Evolutionary conservation across 2,888 invertebrate genomes (phyloP).

Genomic region (Villa cingulata): DNA sequence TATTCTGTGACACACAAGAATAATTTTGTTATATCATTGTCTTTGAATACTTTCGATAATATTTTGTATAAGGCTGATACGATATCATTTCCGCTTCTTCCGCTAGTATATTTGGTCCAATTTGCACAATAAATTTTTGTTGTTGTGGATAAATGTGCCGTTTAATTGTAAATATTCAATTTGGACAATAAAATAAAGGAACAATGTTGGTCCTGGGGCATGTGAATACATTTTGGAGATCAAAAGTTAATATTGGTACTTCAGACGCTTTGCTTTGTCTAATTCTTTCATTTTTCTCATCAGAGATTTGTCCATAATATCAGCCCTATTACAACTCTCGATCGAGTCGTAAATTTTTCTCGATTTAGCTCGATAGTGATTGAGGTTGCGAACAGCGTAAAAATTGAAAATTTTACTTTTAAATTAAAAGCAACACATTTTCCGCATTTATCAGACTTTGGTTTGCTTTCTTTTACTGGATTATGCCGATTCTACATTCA

Average conservation of each 20-base stretch:
- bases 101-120: conserved; percentile 4
- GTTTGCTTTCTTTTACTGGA: no score
- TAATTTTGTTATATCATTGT: conserved; percentile 1
- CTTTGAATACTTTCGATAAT: neutral
- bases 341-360: no score
- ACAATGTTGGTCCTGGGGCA: conserved; percentile 1
- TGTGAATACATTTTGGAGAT: conserved; percentile 4
- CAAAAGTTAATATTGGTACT: conserved; percentile 4
- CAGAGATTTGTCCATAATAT: neutral
- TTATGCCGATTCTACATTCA: no score
- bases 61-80: conserved; percentile 3
- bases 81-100: conserved; percentile 6
- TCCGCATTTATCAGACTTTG: conserved; percentile 7
- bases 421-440: conserved; percentile 6
- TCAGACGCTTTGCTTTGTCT: conserved; percentile 2
- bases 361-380: no score
- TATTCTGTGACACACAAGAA: conserved; percentile 8
- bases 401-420: no score
- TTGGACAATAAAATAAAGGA: neutral
- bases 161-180: neutral
- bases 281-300: conserved; percentile 3
- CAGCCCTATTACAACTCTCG: conserved; percentile 2
- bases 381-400: no score
- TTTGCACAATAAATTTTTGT: neutral
- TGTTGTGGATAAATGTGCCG: no score